Evolutionary conservation across 2,888 invertebrate species (phyloP), one percentile per base, ranked within the genome.

Genomic region (Mythimna ferrago): DNA sequence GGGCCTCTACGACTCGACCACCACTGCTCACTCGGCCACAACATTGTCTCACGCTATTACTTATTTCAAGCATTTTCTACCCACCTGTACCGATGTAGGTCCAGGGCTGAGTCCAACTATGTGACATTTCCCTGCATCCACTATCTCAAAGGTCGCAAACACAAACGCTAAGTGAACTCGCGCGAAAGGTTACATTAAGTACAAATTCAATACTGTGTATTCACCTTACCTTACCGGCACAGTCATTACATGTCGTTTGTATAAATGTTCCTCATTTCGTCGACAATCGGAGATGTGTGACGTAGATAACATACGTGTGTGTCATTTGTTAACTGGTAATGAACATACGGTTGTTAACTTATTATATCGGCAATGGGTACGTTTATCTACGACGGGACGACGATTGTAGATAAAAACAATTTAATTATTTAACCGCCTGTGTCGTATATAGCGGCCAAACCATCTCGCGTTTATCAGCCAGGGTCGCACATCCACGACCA

Each of bases 61-160:
- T 71, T 68, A 57, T 60, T 74, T 71, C 58, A 81, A 78, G 53
- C 21, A 69, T 88, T 90, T 86, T 90, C 83, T 60, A 73, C 76
- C 64, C 83, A 87, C 86, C 87, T 89, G 92, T 94, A 94, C 93
- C 65, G 80, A 74, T 86, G 86, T 89, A 89, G 89, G 94, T 94
- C 95, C 95, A 95, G 93, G 90, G 87, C 92, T 93, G 87, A 93
- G 95, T 94, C 95, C 94, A 94, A 94, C 95, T 94, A 95, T 94
- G 95, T 96, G 96, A 95, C 96, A 96, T 96, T 96, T 96, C 91
- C 94, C 92, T 87, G 92, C 92, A 93, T 92, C 93, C 93, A 93
- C 93, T 93, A 94, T 94, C 94, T 81, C 91, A 95, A 95, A 96
- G 95, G 95, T 95, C 92, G 91, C 90, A 89, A 91, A 89, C 88